Evolutionary conservation across 2,888 invertebrate species (phyloP).

Genomic region (Endotricha flammealis): DNA sequence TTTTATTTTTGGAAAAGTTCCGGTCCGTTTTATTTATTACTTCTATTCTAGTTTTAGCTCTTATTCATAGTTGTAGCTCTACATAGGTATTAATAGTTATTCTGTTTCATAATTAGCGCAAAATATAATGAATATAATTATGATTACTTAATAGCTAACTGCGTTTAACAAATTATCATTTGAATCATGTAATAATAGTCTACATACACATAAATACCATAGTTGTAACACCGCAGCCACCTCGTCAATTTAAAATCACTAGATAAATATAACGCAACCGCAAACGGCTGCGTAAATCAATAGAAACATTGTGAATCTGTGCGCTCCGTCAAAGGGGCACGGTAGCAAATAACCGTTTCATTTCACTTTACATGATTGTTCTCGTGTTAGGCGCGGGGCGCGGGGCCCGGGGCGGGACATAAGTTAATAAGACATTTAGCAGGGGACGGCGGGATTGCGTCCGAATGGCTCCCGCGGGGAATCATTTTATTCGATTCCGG

Average conservation of each 20-base stretch:
- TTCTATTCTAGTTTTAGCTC: too few relatives aligned
- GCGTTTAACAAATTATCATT: too few relatives aligned
- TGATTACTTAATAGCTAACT: too few relatives aligned
- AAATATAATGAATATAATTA: too few relatives aligned
- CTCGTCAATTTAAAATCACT: background rate
- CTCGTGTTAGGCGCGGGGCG: constrained; percentile 57
- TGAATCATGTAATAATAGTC: too few relatives aligned
- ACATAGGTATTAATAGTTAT: too few relatives aligned
- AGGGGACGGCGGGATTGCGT: constrained; percentile 79
- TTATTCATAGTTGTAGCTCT: too few relatives aligned
- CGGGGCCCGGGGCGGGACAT: constrained; percentile 57
- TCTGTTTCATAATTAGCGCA: constrained; percentile 9
- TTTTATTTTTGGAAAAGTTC: too few relatives aligned
- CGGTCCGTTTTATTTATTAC: too few relatives aligned
- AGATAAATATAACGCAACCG: constrained; percentile 38
- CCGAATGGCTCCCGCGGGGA: constrained; percentile 85
- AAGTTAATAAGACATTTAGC: constrained; percentile 79
- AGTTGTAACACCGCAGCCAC: background rate
- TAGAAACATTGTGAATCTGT: constrained; percentile 54
- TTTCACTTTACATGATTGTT: constrained; percentile 79
- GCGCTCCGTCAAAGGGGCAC: constrained; percentile 63
- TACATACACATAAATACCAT: too few relatives aligned
- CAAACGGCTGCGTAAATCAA: constrained; percentile 58
- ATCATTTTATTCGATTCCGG: constrained; percentile 86
- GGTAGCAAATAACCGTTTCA: constrained; percentile 77